These are phyloP conservation scores for Coenonympha arcania DNA, from an alignment of 2,888 invertebrate species.

Conservation along the genomic window DNA sequence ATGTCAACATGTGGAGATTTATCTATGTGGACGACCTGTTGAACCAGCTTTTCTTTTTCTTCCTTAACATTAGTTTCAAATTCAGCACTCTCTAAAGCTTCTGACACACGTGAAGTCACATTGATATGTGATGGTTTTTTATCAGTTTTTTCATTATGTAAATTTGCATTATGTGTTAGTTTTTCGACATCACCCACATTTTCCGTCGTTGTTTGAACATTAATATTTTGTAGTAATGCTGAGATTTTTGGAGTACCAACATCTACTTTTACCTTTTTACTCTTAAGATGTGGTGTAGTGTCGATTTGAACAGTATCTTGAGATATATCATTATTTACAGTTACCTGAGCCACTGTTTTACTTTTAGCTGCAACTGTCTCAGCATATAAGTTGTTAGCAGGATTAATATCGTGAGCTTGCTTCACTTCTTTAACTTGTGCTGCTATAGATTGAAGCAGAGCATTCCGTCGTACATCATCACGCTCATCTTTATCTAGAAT, in stretches of 20 bases:
- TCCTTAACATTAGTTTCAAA: slow-evolving; percentile 34
- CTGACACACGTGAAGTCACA: not conserved
- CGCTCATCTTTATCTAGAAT: slow-evolving; percentile 5
- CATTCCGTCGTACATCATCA: not conserved
- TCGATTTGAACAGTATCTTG: not conserved
- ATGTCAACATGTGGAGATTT: slow-evolving; percentile 44
- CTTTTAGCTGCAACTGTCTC: not conserved
- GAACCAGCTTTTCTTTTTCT: slow-evolving; percentile 38
- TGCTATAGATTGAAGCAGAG: not conserved
- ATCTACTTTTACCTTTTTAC: not conserved
- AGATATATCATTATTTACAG: not conserved
- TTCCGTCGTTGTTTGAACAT: not conserved
- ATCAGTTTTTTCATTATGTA: not conserved
- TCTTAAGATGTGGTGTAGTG: not conserved
- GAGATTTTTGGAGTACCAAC: not conserved
- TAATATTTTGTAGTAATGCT: not conserved
- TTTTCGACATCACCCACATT: not conserved
- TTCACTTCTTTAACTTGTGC: not conserved
- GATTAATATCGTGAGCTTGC: not conserved
- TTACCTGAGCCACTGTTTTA: not conserved
- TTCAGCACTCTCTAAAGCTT: not conserved
- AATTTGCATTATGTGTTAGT: not conserved
- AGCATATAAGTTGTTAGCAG: not conserved
- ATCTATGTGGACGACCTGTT: slow-evolving; percentile 45
- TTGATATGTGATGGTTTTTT: not conserved